Conservation (phyloP, 2,797 vertebrate genomes). For the Numenius phaeopus region DNA sequence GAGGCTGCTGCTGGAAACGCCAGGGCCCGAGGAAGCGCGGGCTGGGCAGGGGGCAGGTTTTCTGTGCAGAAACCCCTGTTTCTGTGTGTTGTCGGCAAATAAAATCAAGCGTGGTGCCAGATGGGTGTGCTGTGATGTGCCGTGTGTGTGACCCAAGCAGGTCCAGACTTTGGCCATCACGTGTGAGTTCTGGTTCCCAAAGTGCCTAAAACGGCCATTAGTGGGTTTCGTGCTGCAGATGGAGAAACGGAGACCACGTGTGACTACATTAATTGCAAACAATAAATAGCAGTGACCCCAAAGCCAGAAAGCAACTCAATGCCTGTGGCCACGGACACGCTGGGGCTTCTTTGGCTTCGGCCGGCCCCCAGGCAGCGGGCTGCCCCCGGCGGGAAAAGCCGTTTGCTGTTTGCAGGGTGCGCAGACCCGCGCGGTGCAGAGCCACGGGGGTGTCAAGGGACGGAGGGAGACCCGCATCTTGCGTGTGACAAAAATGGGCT, state of each 20-base stretch:
- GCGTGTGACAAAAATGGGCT: neutral
- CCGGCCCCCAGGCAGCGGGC: rapidly evolving
- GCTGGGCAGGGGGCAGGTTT: rapidly evolving
- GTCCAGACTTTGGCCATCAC: neutral
- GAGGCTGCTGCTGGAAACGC: neutral
- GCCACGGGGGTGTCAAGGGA: neutral
- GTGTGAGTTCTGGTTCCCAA: neutral
- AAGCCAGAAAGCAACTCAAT: neutral
- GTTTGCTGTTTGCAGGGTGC: neutral
- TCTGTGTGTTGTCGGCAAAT: neutral
- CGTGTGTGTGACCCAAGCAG: neutral
- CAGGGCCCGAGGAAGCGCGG: rapidly evolving
- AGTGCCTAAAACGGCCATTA: rapidly evolving
- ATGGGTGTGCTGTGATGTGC: neutral
- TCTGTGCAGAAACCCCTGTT: neutral
- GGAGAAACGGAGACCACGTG: neutral
- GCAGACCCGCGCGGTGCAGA: neutral
- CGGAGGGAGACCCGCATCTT: neutral
- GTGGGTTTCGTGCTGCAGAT: neutral
- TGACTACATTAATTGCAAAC: neutral
- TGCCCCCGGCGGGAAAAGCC: neutral
- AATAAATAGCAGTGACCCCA: neutral
- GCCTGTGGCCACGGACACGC: rapidly evolving
- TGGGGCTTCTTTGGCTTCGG: neutral
- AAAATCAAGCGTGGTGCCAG: rapidly evolving